These are phyloP conservation scores for Neomonachus schauinslandi DNA, from an alignment of 2,113 vertebrate species.

Conservation along the genomic window DNA sequence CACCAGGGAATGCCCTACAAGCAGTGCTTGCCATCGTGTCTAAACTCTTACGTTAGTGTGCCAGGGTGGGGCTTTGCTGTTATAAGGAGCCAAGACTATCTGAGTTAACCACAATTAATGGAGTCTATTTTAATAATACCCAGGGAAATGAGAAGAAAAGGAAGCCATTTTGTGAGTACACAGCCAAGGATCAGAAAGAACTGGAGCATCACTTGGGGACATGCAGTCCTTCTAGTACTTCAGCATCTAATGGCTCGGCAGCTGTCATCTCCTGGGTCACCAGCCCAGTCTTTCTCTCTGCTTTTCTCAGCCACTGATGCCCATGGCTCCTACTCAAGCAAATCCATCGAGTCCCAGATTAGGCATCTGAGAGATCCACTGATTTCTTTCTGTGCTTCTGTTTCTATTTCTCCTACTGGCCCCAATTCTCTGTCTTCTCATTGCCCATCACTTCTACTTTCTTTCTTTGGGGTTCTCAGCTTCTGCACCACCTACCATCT, in stretches of 20 bases:
- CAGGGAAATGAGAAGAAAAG: background rate
- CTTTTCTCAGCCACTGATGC: background rate
- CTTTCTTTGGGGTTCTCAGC: background rate
- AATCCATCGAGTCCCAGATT: background rate
- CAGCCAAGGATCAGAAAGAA: background rate
- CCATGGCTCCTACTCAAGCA: background rate
- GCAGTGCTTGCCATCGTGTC: background rate
- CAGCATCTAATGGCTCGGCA: background rate
- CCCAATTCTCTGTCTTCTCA: background rate
- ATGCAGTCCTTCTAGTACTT: background rate
- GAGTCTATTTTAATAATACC: background rate
- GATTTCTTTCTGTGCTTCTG: background rate
- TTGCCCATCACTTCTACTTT: background rate
- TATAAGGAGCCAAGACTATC: background rate
- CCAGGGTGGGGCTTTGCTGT: background rate
- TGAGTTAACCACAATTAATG: background rate
- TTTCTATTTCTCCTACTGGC: background rate
- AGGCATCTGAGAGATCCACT: background rate
- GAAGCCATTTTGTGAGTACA: background rate
- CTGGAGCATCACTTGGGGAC: background rate
- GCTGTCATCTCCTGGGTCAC: background rate
- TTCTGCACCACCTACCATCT: background rate
- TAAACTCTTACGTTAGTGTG: too few relatives aligned
- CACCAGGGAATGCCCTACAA: fast-evolving
- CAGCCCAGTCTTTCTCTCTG: background rate